Evolutionary conservation across 2,797 vertebrate genomes (phyloP).

Genomic region (Sebastiscus albofasciatus): DNA sequence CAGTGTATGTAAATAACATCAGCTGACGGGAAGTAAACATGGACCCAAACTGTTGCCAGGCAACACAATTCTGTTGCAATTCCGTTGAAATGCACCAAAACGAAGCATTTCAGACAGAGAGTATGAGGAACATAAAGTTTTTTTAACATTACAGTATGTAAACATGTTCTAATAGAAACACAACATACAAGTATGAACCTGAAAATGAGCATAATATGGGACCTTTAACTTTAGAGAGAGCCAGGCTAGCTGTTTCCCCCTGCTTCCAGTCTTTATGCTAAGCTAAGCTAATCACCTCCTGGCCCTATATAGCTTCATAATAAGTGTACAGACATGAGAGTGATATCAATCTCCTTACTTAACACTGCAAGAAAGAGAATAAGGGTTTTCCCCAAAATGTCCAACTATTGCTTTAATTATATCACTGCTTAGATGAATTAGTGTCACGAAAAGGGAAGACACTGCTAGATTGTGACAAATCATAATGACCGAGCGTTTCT

Average conservation of each 20-base stretch:
- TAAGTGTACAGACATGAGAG: too few species aligned
- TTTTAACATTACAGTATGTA: too few species aligned
- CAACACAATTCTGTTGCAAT: too few species aligned
- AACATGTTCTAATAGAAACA: too few species aligned
- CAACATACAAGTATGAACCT: too few species aligned
- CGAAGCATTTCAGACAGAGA: too few species aligned
- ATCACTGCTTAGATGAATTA: not conserved
- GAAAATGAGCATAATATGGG: too few species aligned
- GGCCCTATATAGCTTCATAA: not conserved
- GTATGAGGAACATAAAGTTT: too few species aligned
- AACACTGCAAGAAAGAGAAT: not conserved
- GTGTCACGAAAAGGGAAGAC: not conserved
- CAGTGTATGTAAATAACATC: too few species aligned
- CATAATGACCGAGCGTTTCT: not conserved
- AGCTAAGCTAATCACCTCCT: not conserved
- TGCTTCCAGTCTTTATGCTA: not conserved
- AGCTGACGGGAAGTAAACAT: too few species aligned
- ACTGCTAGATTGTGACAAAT: not conserved
- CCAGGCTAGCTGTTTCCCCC: not conserved
- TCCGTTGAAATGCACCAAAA: too few species aligned
- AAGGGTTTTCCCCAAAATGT: not conserved
- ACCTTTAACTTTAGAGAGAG: not conserved
- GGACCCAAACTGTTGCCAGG: fast-evolving
- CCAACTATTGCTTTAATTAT: not conserved
- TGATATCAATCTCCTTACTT: not conserved